Evolutionary conservation across 1,140 invertebrate species (phyloP), one percentile per base, ranked within the genome.

Genomic region (Cydia amplana): DNA sequence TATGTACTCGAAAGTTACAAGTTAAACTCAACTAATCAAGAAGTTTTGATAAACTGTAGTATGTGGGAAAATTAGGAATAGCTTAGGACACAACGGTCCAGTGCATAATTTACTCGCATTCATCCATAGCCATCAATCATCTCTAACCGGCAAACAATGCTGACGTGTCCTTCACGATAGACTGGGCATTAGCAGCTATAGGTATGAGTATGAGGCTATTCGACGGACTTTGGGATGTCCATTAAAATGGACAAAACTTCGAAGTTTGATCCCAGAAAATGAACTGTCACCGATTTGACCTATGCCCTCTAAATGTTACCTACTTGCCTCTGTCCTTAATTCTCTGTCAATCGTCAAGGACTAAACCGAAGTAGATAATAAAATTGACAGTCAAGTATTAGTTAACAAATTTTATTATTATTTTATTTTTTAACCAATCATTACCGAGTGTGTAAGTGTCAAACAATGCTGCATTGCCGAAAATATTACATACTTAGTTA

Each of bases 21-120:
- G 14, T 46, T 16, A 1, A 16, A 16, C 0, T 2, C 43, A 7
- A 43, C 10, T 43, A 16, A 46, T 46, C 43, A 46, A 4, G 12
- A 46, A 46, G 43, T 14, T 46, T 46, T 18, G 51, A 55, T 18
- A 10, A 18, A 60, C 9, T 23, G 0, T 6, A 49, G 51, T 18
- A 55, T n/a, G 51, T 55, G 51, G 20, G 55, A 12, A 60, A 60
- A 23, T 60, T 20, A 60, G 55, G 55, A 60, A 60, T 60, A 60
- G 20, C 6, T 60, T 18, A 55, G 49, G 18, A 60, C 4, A 16
- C 20, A 60, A 23, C 16, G 49, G 49, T 51, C 49, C 55, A 23
- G 18, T 23, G 55, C 55, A 60, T 60, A 60, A 60, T 60, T 20
- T 23, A 60, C 55, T 60, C 18, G 18, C 55, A 23, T 23, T 60